These are phyloP conservation scores for Protaetia brevitarsis DNA, from an alignment of 1,140 invertebrate species.

Conservation along the genomic window DNA sequence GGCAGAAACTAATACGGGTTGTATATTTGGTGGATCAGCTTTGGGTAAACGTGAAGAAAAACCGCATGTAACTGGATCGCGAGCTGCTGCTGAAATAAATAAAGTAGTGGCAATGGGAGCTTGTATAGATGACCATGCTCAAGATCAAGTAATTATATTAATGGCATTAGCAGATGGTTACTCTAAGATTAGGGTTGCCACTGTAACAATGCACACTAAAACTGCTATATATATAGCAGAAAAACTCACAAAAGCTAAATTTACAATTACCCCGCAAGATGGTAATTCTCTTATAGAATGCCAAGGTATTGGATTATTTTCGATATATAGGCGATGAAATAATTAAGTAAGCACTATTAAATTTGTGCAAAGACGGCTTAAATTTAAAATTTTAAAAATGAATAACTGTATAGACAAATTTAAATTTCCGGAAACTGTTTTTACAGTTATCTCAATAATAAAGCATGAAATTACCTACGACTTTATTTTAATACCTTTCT, in stretches of 20 bases:
- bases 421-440: too few relatives aligned
- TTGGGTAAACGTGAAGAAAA: constrained; percentile 60
- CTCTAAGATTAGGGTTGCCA: constrained; percentile 64
- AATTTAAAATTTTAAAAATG: too few relatives aligned
- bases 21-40: constrained; percentile 66
- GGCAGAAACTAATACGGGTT: constrained; percentile 65
- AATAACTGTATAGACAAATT: too few relatives aligned
- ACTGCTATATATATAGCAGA: constrained; percentile 81
- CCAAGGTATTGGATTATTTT: constrained; percentile 46
- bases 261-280: constrained; percentile 28
- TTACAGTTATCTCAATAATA: too few relatives aligned
- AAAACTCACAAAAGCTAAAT: constrained; percentile 58
- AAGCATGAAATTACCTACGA: too few relatives aligned
- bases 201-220: constrained; percentile 76
- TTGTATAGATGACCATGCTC: constrained; percentile 77
- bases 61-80: constrained; percentile 54
- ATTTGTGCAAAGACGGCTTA: too few relatives aligned
- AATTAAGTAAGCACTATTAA: neutral
- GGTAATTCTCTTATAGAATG: constrained; percentile 45
- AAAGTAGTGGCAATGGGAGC: constrained; percentile 54
- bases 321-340: neutral
- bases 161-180: constrained; percentile 80
- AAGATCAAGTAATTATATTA: constrained; percentile 77
- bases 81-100: constrained; percentile 58
- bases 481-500: too few relatives aligned